Evolutionary conservation across 2,113 vertebrate species (phyloP).

Genomic region (Stegastes partitus): DNA sequence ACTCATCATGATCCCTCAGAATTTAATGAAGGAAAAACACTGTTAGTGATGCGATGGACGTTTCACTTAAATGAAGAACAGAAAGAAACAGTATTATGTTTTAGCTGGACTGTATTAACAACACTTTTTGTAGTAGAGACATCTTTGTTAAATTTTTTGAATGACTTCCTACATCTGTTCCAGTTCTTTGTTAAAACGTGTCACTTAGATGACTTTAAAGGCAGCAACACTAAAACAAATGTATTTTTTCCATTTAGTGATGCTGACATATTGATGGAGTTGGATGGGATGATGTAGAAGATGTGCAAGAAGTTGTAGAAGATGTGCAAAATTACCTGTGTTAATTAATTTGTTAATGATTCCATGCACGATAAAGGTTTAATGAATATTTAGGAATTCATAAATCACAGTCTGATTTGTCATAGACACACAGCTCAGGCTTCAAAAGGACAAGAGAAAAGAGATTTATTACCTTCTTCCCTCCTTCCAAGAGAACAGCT

Average conservation of each 20-base stretch:
- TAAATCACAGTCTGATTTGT: neutral
- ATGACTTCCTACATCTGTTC: neutral
- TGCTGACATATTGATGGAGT: neutral
- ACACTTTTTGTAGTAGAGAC: constrained; percentile 2
- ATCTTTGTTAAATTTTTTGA: neutral
- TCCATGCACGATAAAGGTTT: neutral
- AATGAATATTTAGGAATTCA: neutral
- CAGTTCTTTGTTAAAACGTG: neutral
- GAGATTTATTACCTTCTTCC: constrained; percentile 63
- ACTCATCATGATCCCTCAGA: neutral
- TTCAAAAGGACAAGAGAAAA: neutral
- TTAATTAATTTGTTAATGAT: constrained; percentile 15
- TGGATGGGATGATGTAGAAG: too few species aligned
- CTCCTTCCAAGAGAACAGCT: constrained; percentile 44
- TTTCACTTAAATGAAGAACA: neutral
- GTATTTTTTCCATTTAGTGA: neutral
- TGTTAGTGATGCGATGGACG: neutral
- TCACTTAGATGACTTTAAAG: too few species aligned
- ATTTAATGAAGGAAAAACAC: neutral
- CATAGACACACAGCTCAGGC: neutral
- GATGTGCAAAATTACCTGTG: neutral
- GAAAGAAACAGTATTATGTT: neutral
- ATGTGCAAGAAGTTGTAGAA: too few species aligned
- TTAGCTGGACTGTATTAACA: neutral
- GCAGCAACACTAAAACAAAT: too few species aligned